phyloP scores from a whole-genome alignment of 2,113 vertebrate genomes.

The Myrmophylax atrothorax region DNA sequence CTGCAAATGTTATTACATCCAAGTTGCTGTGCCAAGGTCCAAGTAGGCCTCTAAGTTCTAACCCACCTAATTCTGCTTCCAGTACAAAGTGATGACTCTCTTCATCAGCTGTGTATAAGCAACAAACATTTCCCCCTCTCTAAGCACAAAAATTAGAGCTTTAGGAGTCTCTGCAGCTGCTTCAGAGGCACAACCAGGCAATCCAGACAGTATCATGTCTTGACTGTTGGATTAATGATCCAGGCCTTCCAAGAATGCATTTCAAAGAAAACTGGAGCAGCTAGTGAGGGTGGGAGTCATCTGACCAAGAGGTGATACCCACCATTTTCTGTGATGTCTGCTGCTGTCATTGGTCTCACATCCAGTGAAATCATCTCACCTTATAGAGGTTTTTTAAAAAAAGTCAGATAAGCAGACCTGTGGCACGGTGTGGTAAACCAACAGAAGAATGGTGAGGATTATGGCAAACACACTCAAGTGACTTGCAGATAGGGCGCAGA shows the following conservation, averaged over 20 bases:
- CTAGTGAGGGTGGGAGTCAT: background rate
- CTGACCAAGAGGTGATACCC: background rate
- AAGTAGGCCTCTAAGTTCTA: background rate
- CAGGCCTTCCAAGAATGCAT: background rate
- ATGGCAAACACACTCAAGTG: background rate
- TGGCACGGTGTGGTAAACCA: rapidly evolving
- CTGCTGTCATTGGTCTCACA: background rate
- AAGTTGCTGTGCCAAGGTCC: background rate
- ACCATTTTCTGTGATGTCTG: background rate
- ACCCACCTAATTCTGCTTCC: background rate
- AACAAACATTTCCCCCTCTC: background rate
- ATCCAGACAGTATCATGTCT: background rate
- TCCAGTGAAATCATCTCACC: background rate
- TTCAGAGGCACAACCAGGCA: background rate
- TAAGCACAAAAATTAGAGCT: background rate
- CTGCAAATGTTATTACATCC: background rate
- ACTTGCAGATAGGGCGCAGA: background rate
- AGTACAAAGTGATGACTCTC: background rate
- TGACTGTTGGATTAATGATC: background rate
- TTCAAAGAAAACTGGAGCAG: background rate
- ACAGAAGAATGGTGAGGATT: background rate
- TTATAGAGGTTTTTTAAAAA: background rate
- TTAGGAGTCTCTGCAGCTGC: background rate
- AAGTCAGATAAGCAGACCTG: background rate
- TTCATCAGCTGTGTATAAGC: background rate